Percentiles rank a stretch among this genome's conserved stretches.
Conservation (phyloP, 2,797 vertebrate species). For the Petrocephalus schoutedeni region DNA sequence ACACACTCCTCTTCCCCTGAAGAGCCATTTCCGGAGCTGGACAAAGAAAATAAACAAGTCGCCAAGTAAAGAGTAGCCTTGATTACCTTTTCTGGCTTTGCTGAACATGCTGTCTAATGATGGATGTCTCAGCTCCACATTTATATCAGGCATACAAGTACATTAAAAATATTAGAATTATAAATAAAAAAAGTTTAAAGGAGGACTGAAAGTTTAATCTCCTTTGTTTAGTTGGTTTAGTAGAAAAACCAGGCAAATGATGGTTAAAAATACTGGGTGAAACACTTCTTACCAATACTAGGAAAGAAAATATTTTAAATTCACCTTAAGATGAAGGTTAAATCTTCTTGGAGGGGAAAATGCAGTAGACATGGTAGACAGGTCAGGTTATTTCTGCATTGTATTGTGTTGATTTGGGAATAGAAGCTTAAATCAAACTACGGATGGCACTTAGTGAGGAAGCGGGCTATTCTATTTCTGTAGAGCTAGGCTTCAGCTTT, state of each 20-base stretch:
- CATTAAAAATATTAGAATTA: no score
- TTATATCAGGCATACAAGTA: no score
- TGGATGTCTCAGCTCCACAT: no score
- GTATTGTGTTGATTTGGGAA: not conserved
- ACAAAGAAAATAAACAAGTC: not conserved
- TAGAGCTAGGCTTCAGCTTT: not conserved
- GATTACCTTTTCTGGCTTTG: not conserved
- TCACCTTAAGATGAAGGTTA: not conserved
- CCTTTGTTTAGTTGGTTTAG: not conserved
- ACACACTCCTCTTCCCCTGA: not conserved
- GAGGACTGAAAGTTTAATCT: not conserved
- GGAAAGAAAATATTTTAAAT: not conserved
- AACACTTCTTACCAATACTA: not conserved
- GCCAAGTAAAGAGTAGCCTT: not conserved
- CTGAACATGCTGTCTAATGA: not conserved
- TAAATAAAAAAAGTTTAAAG: not conserved
- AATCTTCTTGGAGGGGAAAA: not conserved
- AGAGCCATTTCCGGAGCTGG: not conserved
- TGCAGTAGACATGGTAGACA: not conserved
- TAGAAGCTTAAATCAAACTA: not conserved
- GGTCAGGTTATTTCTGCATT: not conserved
- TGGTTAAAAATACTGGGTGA: not conserved
- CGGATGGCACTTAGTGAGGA: not conserved
- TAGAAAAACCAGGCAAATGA: not conserved
- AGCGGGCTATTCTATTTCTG: not conserved